Base-by-base conservation (phyloP, 2,888 invertebrate species). In the Euproctis similis region DNA sequence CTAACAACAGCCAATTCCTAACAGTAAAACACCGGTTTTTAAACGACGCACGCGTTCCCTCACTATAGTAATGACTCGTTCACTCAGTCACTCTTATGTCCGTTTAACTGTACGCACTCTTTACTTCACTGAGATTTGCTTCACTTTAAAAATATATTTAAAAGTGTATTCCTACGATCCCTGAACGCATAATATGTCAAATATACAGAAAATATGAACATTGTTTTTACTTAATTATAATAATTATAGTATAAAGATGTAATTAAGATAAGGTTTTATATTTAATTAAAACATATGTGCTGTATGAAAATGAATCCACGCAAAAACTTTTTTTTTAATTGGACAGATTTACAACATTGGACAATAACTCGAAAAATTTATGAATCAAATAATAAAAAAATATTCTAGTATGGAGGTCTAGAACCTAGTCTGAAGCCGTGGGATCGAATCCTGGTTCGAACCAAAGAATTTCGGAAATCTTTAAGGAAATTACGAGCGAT, bases 1-100 rank as follows among this genome's bases (percentile, higher is more conserved):
- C n/a, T n/a, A n/a, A n/a, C n/a, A n/a, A n/a, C n/a, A n/a, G n/a
- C 35, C 32, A 24, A 36, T 42, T 56, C 47, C 35, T 38, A 39
- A 46, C 37, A 45, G 50, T 51, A 48, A 43, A 42, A 37, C 48
- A 55, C 47, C 24, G 43, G 46, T 51, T 54, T 42, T 51, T 47
- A 14, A 14, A 39, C 33, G 29, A 34, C 42, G 45, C 45, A 42
- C 30, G 24, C 16, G 34, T 35, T 36, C 33, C 30, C 24, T 30
- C 27, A 16, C 30, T 37, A 42, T 28, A 24, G 29, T 32, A 23
- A 33, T 60, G 59, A 60, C 36, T 59, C 58, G 60, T 40, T 34
- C 14, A 14, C 6, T 14, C 14, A n/a, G 26, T 14, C 14, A 6
- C 32, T 40, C 42, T 39, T 36, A 43, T 56, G 50, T 47, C 45